These are phyloP conservation scores for Arctopsyche grandis DNA, from an alignment of 1,140 invertebrate genomes.

Conservation along the genomic window DNA sequence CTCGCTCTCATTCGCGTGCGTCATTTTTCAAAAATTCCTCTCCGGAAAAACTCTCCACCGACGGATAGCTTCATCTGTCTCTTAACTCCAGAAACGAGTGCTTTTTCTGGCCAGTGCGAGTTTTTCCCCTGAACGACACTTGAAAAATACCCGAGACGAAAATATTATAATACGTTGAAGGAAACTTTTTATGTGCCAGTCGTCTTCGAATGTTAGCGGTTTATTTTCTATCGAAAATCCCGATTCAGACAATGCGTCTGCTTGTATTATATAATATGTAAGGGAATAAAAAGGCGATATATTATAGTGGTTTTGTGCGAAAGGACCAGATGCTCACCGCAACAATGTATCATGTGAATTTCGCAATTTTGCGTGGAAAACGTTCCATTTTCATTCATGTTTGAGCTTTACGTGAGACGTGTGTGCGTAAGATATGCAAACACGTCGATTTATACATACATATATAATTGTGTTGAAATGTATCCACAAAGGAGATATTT, in stretches of 20 bases:
- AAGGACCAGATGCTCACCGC: constrained; percentile 6
- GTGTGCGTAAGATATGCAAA: neutral
- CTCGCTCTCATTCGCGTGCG: neutral
- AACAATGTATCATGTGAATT: neutral
- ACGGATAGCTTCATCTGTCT: constrained; percentile 18
- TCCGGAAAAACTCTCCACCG: neutral
- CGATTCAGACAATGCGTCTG: no score
- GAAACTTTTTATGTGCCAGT: neutral
- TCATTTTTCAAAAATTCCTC: neutral
- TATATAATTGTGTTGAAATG: no score
- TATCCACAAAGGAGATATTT: no score
- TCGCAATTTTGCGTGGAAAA: neutral
- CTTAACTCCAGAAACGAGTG: neutral
- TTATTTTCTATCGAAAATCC: no score
- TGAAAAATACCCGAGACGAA: neutral
- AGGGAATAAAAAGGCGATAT: neutral
- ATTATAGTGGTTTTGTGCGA: neutral
- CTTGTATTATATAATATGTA: neutral
- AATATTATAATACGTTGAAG: neutral
- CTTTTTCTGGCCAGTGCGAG: neutral
- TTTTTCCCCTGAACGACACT: neutral
- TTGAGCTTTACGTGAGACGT: no score
- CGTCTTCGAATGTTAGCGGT: no score
- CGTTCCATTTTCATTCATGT: constrained; percentile 7
- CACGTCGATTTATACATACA: neutral